Evolutionary conservation across 1,140 invertebrate genomes (phyloP).

Genomic region (Camponotus vicinus): DNA sequence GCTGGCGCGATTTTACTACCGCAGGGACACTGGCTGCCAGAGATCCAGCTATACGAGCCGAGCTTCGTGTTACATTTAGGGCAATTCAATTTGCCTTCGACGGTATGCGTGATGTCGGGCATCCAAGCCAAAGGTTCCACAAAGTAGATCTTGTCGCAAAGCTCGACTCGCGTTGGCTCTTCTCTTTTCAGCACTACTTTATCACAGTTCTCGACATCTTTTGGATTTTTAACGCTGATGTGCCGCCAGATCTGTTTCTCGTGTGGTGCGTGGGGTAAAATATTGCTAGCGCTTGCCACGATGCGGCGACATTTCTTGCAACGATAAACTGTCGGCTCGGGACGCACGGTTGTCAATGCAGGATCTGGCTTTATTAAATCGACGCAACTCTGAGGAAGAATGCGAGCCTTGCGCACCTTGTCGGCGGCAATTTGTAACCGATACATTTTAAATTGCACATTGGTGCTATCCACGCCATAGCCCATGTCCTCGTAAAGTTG

Average conservation of each 20-base stretch:
- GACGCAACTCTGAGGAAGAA: slow-evolving; percentile 91
- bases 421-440: slow-evolving; percentile 92
- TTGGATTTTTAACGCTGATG: slow-evolving; percentile 78
- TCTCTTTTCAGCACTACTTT: slow-evolving; percentile 76
- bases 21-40: slow-evolving; percentile 93
- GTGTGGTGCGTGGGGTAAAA: slow-evolving; percentile 90
- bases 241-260: slow-evolving; percentile 86
- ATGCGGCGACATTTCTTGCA: slow-evolving; percentile 93
- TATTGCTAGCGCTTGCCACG: slow-evolving; percentile 92
- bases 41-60: slow-evolving; percentile 94
- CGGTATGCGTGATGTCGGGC: slow-evolving; percentile 89
- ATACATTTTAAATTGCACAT: slow-evolving; percentile 92
- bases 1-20: slow-evolving; percentile 94
- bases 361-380: slow-evolving; percentile 93
- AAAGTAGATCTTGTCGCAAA: slow-evolving; percentile 91
- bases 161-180: slow-evolving; percentile 78
- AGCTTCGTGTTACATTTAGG: slow-evolving; percentile 93
- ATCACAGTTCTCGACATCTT: slow-evolving; percentile 73
- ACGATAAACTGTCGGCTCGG: slow-evolving; percentile 93
- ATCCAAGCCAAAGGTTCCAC: slow-evolving; percentile 95
- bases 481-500: slow-evolving; percentile 92
- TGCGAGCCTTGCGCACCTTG: slow-evolving; percentile 93
- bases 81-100: slow-evolving; percentile 93
- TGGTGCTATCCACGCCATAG: slow-evolving; percentile 89
- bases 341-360: slow-evolving; percentile 90